These are phyloP conservation scores for Rhagoletis pomonella DNA, from an alignment of 1,140 invertebrate genomes.

Conservation along the genomic window DNA sequence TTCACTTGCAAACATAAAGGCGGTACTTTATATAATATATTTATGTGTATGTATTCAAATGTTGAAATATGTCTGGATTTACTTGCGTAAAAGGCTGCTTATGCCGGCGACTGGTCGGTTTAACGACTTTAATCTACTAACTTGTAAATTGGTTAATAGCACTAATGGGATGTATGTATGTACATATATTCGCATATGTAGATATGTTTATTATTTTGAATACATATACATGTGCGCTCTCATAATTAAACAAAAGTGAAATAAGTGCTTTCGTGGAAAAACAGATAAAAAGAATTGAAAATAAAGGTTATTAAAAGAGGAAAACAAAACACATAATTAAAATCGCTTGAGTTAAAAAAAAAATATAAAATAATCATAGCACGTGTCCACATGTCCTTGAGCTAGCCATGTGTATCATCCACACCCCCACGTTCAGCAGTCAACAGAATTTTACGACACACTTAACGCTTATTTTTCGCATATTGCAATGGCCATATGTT, in stretches of 20 bases:
- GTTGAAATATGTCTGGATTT: background rate
- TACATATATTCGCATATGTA: background rate
- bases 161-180: background rate
- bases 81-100: background rate
- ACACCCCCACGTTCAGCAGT: too few species aligned
- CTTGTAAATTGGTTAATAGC: background rate
- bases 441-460: too few species aligned
- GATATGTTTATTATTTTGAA: background rate
- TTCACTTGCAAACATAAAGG: background rate
- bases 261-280: background rate
- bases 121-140: constrained; percentile 5
- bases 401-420: background rate
- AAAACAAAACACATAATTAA: background rate
- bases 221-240: too few species aligned
- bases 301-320: background rate
- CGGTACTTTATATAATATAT: background rate
- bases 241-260: background rate
- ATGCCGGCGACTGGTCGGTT: background rate
- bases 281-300: background rate
- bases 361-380: constrained; percentile 17
- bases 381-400: constrained; percentile 16
- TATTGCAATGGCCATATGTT: background rate
- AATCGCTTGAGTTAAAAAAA: too few species aligned
- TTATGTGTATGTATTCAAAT: background rate
- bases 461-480: too few species aligned